Evolutionary conservation across 2,888 invertebrate species (phyloP), one percentile per base, ranked within the genome.

Genomic region (Agrotis exclamationis): DNA sequence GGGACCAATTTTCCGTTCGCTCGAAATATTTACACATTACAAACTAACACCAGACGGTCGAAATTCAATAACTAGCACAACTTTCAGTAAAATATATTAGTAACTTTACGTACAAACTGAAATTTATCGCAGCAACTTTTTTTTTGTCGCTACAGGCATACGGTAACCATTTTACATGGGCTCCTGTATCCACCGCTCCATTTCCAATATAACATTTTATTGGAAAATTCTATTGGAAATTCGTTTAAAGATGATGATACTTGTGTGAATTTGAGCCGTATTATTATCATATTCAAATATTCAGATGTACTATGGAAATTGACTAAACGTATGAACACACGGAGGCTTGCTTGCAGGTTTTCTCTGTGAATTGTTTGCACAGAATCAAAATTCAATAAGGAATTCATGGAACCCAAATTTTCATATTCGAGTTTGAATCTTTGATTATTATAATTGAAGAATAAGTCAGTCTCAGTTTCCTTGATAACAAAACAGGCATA

Each of bases 11-110:
- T 69, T 63, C 67, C 28, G 33, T 72, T 57, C 33, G 53, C 44
- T 64, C 53, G 11, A 66, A 71, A 82, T 70, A 80, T 66, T 69
- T 77, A 63, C 54, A 60, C 58, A 65, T 65, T 66, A 66, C 54
- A 64, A 50, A 80, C 63, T 63, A 53, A 65, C 54, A 44, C 20
- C 50, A 63, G 45, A 60, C 47, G 67, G 53, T 70, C 28, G 58
- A 66, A 83, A 85, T 85, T 87, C 86, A 89, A 89, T 88, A 88
- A 87, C 86, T 78, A 85, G 76, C 58, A 60, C 50, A 86, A 88
- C 82, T 88, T 86, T 76, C 7, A 81, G 76, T 82, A 82, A 87
- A 87, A 84, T 87, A 87, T 86, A 73, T 70, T 53, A 65, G 57
- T 67, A 63, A 76, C 82, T 72, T 81, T 71, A 80, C 74, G 62